These are phyloP conservation scores for Yponomeuta sedellus DNA, from an alignment of 2,888 invertebrate species.

Conservation along the genomic window DNA sequence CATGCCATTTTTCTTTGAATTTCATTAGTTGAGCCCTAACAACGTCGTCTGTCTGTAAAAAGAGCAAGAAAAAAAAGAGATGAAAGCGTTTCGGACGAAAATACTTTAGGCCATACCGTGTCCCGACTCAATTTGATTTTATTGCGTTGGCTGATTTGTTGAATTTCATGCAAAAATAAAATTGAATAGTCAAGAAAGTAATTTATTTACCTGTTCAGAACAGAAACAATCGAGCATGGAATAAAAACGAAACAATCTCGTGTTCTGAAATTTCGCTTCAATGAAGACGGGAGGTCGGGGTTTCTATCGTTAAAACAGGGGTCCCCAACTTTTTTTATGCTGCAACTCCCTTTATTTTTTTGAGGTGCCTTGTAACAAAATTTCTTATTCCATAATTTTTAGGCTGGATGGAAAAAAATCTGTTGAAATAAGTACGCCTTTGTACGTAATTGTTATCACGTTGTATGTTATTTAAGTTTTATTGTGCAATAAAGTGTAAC, in stretches of 20 bases:
- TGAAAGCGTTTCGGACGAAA: neutral
- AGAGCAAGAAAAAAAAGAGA: neutral
- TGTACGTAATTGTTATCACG: too few species aligned
- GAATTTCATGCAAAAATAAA: constrained; percentile 3
- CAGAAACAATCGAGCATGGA: constrained; percentile 11
- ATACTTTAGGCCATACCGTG: neutral
- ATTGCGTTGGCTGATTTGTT: neutral
- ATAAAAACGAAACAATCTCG: constrained; percentile 13
- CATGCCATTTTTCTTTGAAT: neutral
- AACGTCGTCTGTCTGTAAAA: neutral
- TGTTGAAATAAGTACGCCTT: too few species aligned
- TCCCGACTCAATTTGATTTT: neutral
- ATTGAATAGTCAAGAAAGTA: constrained; percentile 8
- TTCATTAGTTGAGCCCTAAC: neutral
- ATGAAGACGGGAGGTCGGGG: neutral
- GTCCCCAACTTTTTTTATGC: too few species aligned
- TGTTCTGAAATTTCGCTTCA: constrained; percentile 5
- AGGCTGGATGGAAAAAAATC: too few species aligned
- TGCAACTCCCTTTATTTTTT: too few species aligned
- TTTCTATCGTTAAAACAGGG: neutral
- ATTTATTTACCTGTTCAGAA: constrained; percentile 15
- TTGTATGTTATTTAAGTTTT: too few species aligned
- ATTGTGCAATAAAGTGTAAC: too few species aligned
- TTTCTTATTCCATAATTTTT: too few species aligned
- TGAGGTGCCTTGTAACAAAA: too few species aligned